phyloP scores from a whole-genome alignment of 2,113 vertebrate species.

The Toxotes jaculatrix region DNA sequence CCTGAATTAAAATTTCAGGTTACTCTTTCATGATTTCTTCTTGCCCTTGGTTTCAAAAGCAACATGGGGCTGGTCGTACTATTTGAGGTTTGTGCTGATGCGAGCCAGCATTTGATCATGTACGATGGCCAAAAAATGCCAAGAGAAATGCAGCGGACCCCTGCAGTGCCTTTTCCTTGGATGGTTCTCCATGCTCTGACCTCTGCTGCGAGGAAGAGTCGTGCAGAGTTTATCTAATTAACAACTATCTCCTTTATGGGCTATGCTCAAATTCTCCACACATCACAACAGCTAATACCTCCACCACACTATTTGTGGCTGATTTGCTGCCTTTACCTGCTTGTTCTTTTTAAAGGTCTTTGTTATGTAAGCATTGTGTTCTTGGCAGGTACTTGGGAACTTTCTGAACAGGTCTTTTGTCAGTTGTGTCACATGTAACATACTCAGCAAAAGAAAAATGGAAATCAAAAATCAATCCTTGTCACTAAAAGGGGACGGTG shows the following conservation, averaged over 20 bases:
- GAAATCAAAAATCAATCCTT: not conserved
- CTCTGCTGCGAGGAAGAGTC: constrained; percentile 42
- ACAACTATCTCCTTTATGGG: constrained; percentile 20
- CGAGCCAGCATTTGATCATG: constrained; percentile 58
- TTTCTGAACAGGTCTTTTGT: not conserved
- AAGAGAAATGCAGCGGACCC: constrained; percentile 47
- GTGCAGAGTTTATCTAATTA: constrained; percentile 60
- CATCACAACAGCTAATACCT: constrained; percentile 9
- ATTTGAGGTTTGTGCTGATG: constrained; percentile 52
- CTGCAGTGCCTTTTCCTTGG: constrained; percentile 44
- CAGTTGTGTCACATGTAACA: not conserved
- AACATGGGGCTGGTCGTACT: constrained; percentile 10
- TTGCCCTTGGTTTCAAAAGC: constrained; percentile 42
- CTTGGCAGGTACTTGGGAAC: not conserved
- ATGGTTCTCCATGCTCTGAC: constrained; percentile 45
- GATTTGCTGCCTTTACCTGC: not conserved
- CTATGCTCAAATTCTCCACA: constrained; percentile 6
- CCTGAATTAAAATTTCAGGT: not conserved
- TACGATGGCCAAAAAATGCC: constrained; percentile 29
- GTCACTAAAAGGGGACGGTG: not conserved
- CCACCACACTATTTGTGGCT: not conserved
- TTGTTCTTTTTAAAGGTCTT: not conserved
- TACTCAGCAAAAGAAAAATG: not conserved
- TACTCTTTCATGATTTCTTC: constrained; percentile 16
- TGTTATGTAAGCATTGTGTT: constrained; percentile 1